Base-by-base conservation (phyloP, 2,113 vertebrate genomes). In the Parotia lawesii region DNA sequence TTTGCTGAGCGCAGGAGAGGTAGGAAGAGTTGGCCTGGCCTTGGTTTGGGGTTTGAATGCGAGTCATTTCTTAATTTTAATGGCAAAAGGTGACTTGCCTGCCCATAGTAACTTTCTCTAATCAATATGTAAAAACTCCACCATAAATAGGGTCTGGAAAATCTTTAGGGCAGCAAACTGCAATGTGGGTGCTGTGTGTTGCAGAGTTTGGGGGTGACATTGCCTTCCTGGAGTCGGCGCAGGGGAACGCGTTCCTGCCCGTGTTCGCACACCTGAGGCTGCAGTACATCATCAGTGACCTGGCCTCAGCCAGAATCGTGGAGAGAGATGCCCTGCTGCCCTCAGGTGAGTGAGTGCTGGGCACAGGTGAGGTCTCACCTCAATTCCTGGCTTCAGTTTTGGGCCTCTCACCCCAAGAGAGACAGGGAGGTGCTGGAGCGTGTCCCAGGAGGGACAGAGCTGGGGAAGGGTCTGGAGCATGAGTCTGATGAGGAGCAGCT, bases 231-330 rank as follows among this genome's bases (percentile, higher is more conserved):
- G 98, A 98, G 87, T 98, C 98, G 1, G 98, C 99, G 12, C 98
- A 99, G 42, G 99, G 99, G 2, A 96, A 22, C 3, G 65, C 95
- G 0, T 99, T 98, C 93, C 58, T 97, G 65, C 92, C 98, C 0
- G 98, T 99, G 38, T 99, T 99, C 93, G 95, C 97, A 31, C 97
- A 99, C 61, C 92, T 99, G 61, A 98, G 99, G 48, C 96, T 99
- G 29, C 99, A 99, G 91, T 99, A 99, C 48, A 99, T 99, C 94
- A 98, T 99, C 97, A 99, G 99, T 51, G 99, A 99, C 95, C 97
- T 99, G 89, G 98, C 98, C 3, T 99, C 99, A 0, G 99, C 99
- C 56, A 98, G 98, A 38, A 99, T 99, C 74, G 96, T 99, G 62
- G 99, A 99, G 96, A 97, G 98, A 29, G 99, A 99, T 79, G 98